Evolutionary conservation across 2,888 invertebrate genomes (phyloP).

Genomic region (Aphodius granarius): DNA sequence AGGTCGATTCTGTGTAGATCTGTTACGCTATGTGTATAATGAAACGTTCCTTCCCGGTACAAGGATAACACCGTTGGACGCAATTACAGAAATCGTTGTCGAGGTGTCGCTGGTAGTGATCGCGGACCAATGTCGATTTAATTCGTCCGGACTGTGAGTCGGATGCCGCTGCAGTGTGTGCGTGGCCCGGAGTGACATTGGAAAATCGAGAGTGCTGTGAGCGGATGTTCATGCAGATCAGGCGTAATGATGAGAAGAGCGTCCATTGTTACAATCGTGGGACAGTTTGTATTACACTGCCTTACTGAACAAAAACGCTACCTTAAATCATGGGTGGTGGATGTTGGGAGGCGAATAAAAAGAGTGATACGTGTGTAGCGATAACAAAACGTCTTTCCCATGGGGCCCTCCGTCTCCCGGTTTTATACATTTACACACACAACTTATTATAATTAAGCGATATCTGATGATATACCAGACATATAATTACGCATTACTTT

Average conservation of each 20-base stretch:
- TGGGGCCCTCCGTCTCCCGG: conserved; percentile 45
- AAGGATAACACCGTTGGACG: conserved; percentile 14
- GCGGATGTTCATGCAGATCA: conserved; percentile 56
- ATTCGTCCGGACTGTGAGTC: conserved; percentile 35
- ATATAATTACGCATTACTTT: conserved; percentile 38
- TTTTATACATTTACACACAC: conserved; percentile 41
- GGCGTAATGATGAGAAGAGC: conserved; percentile 55
- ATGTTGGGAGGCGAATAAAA: conserved; percentile 31
- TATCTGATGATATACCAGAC: conserved; percentile 50
- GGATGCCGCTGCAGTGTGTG: conserved; percentile 10
- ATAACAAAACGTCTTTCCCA: conserved; percentile 41
- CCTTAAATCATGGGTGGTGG: conserved; percentile 46
- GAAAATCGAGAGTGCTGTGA: conserved; percentile 53
- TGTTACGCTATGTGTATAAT: conserved; percentile 1
- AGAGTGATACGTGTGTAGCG: conserved; percentile 25
- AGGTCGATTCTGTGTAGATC: conserved; percentile 1
- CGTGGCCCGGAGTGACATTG: conserved; percentile 48
- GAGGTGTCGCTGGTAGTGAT: conserved; percentile 26
- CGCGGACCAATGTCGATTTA: conserved; percentile 35
- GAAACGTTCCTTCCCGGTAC: background rate
- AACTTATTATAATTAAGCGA: conserved; percentile 50
- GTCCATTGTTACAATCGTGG: conserved; percentile 51
- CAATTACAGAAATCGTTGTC: conserved; percentile 27
- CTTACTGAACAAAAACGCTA: conserved; percentile 53
- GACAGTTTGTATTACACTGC: conserved; percentile 54